Conservation (phyloP, 2,888 invertebrate species). For the Luffia ferchaultella region DNA sequence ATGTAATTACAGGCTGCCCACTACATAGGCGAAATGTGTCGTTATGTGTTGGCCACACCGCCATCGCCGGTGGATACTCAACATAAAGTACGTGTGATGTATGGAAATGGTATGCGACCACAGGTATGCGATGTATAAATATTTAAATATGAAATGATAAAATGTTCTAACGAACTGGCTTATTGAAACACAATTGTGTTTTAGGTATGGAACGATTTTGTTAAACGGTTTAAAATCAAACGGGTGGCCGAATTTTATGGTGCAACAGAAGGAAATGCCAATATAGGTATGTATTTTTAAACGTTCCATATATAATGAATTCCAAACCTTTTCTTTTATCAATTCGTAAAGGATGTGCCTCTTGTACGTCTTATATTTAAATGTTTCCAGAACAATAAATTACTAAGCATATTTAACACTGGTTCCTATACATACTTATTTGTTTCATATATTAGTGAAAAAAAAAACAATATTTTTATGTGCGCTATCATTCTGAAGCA, state of each 20-base stretch:
- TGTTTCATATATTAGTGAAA: too few species aligned
- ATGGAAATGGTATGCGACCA: slow-evolving; percentile 94
- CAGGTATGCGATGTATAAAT: slow-evolving; percentile 29
- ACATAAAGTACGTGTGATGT: slow-evolving; percentile 82
- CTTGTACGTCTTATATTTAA: too few species aligned
- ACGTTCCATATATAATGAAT: too few species aligned
- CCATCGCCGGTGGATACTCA: slow-evolving; percentile 73
- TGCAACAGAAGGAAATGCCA: slow-evolving; percentile 98
- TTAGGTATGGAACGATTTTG: slow-evolving; percentile 92
- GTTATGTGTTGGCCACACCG: slow-evolving; percentile 82
- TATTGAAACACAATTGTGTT: slow-evolving; percentile 9
- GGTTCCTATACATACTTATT: too few species aligned
- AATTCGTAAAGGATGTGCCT: too few species aligned
- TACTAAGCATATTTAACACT: too few species aligned
- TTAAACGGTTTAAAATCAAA: slow-evolving; percentile 85
- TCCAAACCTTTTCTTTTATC: too few species aligned
- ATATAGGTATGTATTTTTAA: slow-evolving; percentile 72
- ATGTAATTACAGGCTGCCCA: slow-evolving; percentile 72
- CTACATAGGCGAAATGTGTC: slow-evolving; percentile 92
- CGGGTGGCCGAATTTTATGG: slow-evolving; percentile 95
- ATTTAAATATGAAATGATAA: neutral
- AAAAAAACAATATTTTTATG: too few species aligned
- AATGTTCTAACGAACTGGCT: neutral
- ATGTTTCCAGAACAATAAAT: too few species aligned
- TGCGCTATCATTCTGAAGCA: too few species aligned